phyloP scores from a whole-genome alignment of 37 sponge, comb jelly and placozoan genomes.

The Crambe crambe region DNA sequence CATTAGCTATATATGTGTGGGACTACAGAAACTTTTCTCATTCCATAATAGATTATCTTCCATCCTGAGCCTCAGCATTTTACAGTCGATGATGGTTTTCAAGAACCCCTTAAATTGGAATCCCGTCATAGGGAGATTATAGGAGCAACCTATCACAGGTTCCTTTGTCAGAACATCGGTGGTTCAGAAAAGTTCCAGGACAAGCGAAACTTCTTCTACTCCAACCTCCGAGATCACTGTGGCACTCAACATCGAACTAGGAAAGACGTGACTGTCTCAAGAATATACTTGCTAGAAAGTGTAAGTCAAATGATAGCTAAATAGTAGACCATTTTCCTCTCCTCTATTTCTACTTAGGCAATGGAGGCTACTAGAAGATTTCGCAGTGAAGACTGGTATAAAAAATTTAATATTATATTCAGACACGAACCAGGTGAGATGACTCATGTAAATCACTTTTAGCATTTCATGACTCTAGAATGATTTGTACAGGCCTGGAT shows the following conservation, averaged over 20 bases:
- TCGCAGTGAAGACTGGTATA: conserved; percentile 63
- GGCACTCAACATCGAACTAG: conserved; percentile 13
- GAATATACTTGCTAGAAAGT: conserved; percentile 61
- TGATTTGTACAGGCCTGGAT: conserved; percentile 74
- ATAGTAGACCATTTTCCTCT: no score
- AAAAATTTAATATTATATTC: conserved; percentile 59
- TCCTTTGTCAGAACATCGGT: conserved; percentile 74
- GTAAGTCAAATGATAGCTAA: conserved; percentile 41
- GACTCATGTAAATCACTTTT: no score
- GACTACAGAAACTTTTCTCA: no score
- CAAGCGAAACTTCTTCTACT: conserved; percentile 67
- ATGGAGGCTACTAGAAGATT: conserved; percentile 42
- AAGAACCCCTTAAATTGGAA: conserved; percentile 27
- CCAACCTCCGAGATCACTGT: conserved; percentile 45
- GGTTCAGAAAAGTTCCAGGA: conserved; percentile 85
- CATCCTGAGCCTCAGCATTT: conserved; percentile 41
- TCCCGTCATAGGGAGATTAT: conserved; percentile 49
- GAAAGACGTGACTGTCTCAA: conserved; percentile 11
- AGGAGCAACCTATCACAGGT: conserved; percentile 74
- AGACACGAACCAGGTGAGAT: conserved; percentile 76
- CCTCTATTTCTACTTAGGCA: no score
- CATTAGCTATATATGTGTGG: no score
- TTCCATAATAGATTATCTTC: conserved; percentile 12
- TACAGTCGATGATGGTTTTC: conserved; percentile 63
- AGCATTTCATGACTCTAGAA: no score